Evolutionary conservation across 2,797 vertebrate species (phyloP), one percentile per base, ranked within the genome.

Genomic region (Urosaurus nigricauda): DNA sequence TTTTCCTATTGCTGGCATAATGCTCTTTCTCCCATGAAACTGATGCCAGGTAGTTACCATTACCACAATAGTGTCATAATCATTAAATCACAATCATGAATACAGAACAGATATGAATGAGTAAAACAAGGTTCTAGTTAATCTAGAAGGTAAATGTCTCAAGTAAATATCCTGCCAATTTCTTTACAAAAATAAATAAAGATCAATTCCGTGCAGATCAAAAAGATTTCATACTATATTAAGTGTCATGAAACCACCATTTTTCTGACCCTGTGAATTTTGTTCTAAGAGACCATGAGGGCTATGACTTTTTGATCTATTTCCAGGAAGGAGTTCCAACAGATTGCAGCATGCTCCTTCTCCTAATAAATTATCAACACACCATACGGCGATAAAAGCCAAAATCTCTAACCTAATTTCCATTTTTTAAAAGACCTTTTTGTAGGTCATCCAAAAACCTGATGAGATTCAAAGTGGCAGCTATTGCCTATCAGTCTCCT

Each of bases 371-470:
- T 92, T 92, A 89, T 0, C 0, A 93, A 16, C 35, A 81, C 78
- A 79, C 90, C 51, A 88, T 1, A 26, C 14, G 83, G 19, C 47
- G 68, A 90, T 90, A 93, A 94, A 86, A 94, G 9, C 1, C 51
- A 93, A 81, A 87, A 85, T 90, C 90, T 95, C 89, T 90, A 92
- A 93, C 21, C 79, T 51, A 89, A 93, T 95, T 93, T 94, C 53
- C 71, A 84, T 92, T 91, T 83, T 88, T 84, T 35, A 90, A 92
- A 75, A 63, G 12, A 84, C 93, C 80, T 90, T 94, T 82, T 92
- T 92, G 35, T 85, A 89, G 53, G 53, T 91, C 81, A 92, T 91
- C 32, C 88, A 94, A 88, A 51, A 94, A 90, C 84, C 68, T 63
- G 19, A 82, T 91, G 81, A 92, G 87, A 90, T 65, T 58, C 83